These are phyloP conservation scores for Sprattus sprattus DNA, from an alignment of 2,113 vertebrate genomes.

Conservation along the genomic window DNA sequence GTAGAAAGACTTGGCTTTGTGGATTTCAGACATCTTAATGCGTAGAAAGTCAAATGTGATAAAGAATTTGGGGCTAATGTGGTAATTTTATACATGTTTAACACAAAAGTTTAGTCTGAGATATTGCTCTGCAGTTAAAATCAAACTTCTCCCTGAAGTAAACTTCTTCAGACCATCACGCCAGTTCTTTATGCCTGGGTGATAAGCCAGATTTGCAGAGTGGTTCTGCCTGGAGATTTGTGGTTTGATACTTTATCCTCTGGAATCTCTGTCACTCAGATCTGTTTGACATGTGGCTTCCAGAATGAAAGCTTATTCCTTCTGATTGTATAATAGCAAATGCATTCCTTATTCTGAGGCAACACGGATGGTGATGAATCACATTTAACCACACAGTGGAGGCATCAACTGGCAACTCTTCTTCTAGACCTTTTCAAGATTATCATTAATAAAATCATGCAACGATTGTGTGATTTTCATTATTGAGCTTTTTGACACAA, in stretches of 20 bases:
- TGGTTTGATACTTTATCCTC: slow-evolving; percentile 73
- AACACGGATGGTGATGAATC: slow-evolving; percentile 56
- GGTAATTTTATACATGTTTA: slow-evolving; percentile 33
- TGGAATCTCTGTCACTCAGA: slow-evolving; percentile 75
- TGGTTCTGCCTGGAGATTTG: slow-evolving; percentile 67
- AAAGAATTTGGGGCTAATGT: neutral
- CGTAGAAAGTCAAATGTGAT: neutral
- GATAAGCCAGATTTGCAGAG: slow-evolving; percentile 75
- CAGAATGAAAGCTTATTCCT: slow-evolving; percentile 64
- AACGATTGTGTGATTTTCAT: slow-evolving; percentile 23
- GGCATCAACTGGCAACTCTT: slow-evolving; percentile 52
- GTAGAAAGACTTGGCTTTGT: neutral
- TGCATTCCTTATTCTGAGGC: slow-evolving; percentile 35
- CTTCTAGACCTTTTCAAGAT: slow-evolving; percentile 51
- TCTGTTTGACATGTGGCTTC: slow-evolving; percentile 64
- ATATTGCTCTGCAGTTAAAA: slow-evolving; percentile 51
- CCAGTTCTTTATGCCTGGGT: slow-evolving; percentile 72
- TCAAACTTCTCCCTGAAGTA: slow-evolving; percentile 61
- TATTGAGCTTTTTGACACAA: slow-evolving; percentile 20
- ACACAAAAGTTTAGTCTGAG: slow-evolving; percentile 51
- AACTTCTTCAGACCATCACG: slow-evolving; percentile 52
- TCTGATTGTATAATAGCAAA: slow-evolving; percentile 43
- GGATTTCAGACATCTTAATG: slow-evolving; percentile 1
- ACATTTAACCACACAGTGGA: slow-evolving; percentile 52
- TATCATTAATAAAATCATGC: slow-evolving; percentile 36